phyloP scores from a whole-genome alignment of 1,140 invertebrate species.

The Ectropis grisescens region DNA sequence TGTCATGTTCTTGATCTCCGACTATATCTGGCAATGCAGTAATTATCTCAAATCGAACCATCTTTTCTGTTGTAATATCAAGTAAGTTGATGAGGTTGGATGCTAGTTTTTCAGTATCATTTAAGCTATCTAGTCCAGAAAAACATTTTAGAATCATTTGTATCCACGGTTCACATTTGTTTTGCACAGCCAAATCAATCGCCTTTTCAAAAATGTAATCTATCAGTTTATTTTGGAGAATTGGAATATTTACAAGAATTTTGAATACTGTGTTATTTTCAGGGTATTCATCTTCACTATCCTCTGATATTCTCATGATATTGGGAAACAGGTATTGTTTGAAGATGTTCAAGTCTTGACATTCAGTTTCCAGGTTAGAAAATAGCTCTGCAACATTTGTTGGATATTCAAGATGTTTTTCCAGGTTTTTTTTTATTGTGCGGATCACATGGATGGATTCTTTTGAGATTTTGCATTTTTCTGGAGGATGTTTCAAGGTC shows the following conservation, averaged over 20 bases:
- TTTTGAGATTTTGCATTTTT: slow-evolving; percentile 25
- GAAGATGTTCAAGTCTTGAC: slow-evolving; percentile 33
- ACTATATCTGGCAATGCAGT: slow-evolving; percentile 63
- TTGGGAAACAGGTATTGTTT: slow-evolving; percentile 55
- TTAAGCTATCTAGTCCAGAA: slow-evolving; percentile 39
- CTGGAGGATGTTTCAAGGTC: slow-evolving; percentile 30
- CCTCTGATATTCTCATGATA: slow-evolving; percentile 28
- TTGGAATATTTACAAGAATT: slow-evolving; percentile 47
- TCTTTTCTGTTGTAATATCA: slow-evolving; percentile 46
- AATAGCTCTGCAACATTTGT: slow-evolving; percentile 46
- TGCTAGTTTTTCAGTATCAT: slow-evolving; percentile 38
- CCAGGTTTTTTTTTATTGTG: slow-evolving; percentile 50
- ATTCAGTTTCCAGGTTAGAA: slow-evolving; percentile 39
- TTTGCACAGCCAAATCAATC: slow-evolving; percentile 41
- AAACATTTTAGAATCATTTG: slow-evolving; percentile 57
- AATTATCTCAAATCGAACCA: slow-evolving; percentile 57
- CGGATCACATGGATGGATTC: slow-evolving; percentile 39
- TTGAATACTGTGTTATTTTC: slow-evolving; percentile 48
- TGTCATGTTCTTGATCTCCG: slow-evolving; percentile 51
- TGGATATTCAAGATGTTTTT: slow-evolving; percentile 54
- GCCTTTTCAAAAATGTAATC: slow-evolving; percentile 53
- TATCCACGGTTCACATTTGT: slow-evolving; percentile 43
- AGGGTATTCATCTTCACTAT: slow-evolving; percentile 24
- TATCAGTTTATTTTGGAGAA: slow-evolving; percentile 48
- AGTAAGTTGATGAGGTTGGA: slow-evolving; percentile 49